Evolutionary conservation across 2,797 vertebrate species (phyloP), one percentile per base, ranked within the genome.

Genomic region (Xyrichtys novacula): DNA sequence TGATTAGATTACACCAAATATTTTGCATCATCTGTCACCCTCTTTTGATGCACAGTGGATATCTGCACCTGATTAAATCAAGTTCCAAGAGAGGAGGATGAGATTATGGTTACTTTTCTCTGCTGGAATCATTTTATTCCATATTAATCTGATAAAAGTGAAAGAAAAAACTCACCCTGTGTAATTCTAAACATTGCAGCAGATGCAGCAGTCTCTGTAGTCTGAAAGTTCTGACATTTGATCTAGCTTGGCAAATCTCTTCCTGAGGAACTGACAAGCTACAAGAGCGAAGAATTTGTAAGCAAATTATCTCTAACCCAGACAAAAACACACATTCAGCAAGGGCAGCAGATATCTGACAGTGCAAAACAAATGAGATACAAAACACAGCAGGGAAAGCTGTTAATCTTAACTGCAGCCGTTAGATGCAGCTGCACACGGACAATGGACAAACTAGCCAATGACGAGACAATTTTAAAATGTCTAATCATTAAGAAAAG

Each of bases 261-360:
- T 62, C 52, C 17, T 2, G 1, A 16, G 34, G n/a, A 12, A 56
- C 22, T 7, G 9, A 68, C 23, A 69, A 65, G 48, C 55, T 59
- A 38, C 16, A 0, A 55, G 28, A 42, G 36, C 54, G 25, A 50
- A 42, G 28, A 54, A 65, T 70, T 59, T 68, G 66, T 60, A 46
- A 63, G 59, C 50, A 77, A 49, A 75, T 53, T 2, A 75, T 60
- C 43, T 67, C 20, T 56, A 39, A 59, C 10, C 22, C 6, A 29
- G 52, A 71, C 26, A 58, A 68, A 78, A 79, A 59, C 34, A 55
- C 49, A 70, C 49, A 64, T 61, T 79, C 52, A 72, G 57, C 48
- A 62, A 59, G 64, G 56, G 10, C 25, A 67, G 26, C 49, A 42
- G 54, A 75, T 61, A 68, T 42, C 61, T 65, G 57, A 71, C 61